These are phyloP conservation scores for Falco naumanni DNA, from an alignment of 2,797 vertebrate species.

Conservation along the genomic window DNA sequence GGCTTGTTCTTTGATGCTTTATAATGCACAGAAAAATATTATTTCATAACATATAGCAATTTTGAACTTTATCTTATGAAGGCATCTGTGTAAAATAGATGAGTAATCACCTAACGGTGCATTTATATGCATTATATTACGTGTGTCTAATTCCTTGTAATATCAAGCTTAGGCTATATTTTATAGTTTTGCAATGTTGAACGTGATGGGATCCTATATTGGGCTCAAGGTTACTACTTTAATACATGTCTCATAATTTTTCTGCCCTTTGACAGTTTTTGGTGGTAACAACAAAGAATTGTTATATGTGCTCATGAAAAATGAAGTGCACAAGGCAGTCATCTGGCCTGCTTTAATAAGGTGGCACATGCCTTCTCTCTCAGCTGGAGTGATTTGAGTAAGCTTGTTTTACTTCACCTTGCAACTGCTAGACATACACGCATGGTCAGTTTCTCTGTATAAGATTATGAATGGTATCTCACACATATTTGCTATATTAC, in stretches of 20 bases:
- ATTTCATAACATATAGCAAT: not conserved
- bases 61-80: not conserved
- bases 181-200: not conserved
- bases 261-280: not conserved
- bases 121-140: not conserved
- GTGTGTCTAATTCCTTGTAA: not conserved
- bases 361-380: not conserved
- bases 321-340: not conserved
- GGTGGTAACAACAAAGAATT: not conserved
- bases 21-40: not conserved
- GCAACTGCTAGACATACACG: not conserved
- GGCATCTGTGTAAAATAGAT: not conserved
- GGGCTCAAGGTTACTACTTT: not conserved
- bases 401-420: not conserved
- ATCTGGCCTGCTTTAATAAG: not conserved
- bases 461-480: not conserved
- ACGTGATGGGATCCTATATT: not conserved
- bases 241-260: not conserved
- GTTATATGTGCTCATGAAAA: not conserved
- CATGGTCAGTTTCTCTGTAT: not conserved
- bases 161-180: not conserved
- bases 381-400: not conserved
- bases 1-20: not conserved
- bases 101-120: not conserved
- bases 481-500: not conserved